Percentiles rank a stretch among this genome's conserved stretches.
Conservation (phyloP, 2,797 vertebrate genomes). For the Crax fasciolata region DNA sequence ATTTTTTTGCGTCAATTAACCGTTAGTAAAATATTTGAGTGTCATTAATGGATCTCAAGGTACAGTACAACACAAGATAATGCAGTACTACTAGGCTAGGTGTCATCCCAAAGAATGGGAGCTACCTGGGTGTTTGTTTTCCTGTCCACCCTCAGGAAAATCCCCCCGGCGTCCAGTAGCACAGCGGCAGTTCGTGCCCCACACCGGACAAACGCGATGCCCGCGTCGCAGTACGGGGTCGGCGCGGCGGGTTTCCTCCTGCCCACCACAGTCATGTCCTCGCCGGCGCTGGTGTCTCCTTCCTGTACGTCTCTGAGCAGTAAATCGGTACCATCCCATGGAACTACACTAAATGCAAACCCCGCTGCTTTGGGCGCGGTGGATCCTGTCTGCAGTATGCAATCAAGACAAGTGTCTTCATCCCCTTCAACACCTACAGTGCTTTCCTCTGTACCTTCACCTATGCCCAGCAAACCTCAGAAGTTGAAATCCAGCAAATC, state of each 20-base stretch:
- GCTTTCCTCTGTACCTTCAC: conserved; percentile 93
- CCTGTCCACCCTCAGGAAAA: conserved; percentile 88
- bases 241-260: conserved; percentile 88
- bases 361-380: conserved; percentile 88
- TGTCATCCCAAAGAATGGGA: not conserved
- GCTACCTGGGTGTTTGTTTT: not conserved
- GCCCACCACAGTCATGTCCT: conserved; percentile 85
- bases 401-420: conserved; percentile 96
- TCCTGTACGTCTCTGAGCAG: conserved; percentile 89
- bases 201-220: conserved; percentile 90
- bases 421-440: conserved; percentile 97
- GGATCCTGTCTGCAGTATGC: conserved; percentile 93
- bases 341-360: conserved; percentile 94
- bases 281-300: conserved; percentile 82
- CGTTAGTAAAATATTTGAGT: not conserved
- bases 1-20: not conserved
- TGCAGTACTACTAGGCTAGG: not conserved
- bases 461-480: conserved; percentile 92
- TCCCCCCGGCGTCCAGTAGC: conserved; percentile 92
- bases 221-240: conserved; percentile 85
- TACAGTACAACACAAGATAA: too few relatives aligned
- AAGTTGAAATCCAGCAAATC: conserved; percentile 95
- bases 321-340: conserved; percentile 92
- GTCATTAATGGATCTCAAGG: not conserved
- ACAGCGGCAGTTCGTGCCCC: conserved; percentile 86